Base-by-base conservation (phyloP, 2,888 invertebrate species). In the Tortricodes alternella region DNA sequence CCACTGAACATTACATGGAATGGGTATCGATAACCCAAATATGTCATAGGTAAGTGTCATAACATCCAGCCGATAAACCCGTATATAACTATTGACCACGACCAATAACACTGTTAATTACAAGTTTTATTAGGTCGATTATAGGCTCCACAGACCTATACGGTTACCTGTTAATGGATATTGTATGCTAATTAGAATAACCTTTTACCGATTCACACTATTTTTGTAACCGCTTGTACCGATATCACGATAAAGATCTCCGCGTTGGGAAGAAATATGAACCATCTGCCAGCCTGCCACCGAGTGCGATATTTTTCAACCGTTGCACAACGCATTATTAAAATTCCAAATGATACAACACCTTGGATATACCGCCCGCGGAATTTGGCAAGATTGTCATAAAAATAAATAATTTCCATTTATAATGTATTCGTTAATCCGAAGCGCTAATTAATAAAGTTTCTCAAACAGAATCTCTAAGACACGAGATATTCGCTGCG, bases 1-100 rank as follows among this genome's bases (percentile, higher is more conserved):
- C 59, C 62, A 62, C 60, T 61, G 67, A 64, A 64, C 60, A 64
- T 62, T 60, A 53, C 55, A 46, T 11, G 38, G 55, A 63, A 60
- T 55, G 59, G 50, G 60, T 62, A 63, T 62, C 53, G 46, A 63
- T 60, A 43, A 56, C 49, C 56, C 44, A 50, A 49, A 56, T 50
- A 44, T 29, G 37, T 38, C 52, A 46, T 27, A 37, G n/a, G n/a
- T n/a, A n/a, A n/a, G 46, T 48, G 39, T 41, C 53, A 53, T 48
- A 41, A 34, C 16, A 29, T 37, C 44, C n/a, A 34, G 15, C 9
- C 19, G 19, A 53, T 53, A 48, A 55, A 15, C 29, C 34, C 34
- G 34, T 11, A n/a, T 46, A 41, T 19, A 24, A 13, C 43, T 41
- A 19, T 46, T 43, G 55, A 35, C n/a, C 13, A 49, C 5, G 1